phyloP scores from a whole-genome alignment of 2,113 vertebrate species.

The Ellobius talpinus region DNA sequence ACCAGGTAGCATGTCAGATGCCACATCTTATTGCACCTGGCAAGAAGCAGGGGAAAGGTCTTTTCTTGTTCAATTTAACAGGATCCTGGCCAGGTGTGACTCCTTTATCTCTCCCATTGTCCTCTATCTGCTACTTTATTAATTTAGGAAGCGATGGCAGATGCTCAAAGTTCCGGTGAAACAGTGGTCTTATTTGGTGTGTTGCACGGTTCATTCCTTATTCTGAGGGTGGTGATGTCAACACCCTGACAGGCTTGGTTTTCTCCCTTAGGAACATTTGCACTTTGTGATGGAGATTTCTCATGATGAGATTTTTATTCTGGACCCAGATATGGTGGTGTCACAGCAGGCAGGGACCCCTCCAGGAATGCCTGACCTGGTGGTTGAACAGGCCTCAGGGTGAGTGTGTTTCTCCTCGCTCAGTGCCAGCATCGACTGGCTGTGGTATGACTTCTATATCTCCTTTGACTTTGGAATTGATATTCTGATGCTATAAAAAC shows the following conservation, averaged over 20 bases:
- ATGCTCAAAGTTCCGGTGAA: background rate
- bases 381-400: conserved; percentile 94
- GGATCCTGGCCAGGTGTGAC: background rate
- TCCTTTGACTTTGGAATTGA: background rate
- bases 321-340: conserved; percentile 93
- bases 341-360: conserved; percentile 87
- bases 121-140: background rate
- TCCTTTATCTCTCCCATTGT: background rate
- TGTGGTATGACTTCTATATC: background rate
- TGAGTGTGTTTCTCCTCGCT: conserved; percentile 76
- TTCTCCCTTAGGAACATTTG: conserved; percentile 93
- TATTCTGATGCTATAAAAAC: background rate
- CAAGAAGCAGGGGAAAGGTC: background rate
- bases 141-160: background rate
- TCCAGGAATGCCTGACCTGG: conserved; percentile 96
- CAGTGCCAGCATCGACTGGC: background rate
- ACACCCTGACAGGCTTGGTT: conserved; percentile 44
- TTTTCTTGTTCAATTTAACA: background rate
- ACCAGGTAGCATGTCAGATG: background rate
- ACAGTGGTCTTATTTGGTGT: background rate
- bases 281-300: conserved; percentile 99
- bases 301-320: conserved; percentile 98
- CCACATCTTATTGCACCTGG: background rate
- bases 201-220: background rate
- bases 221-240: background rate